Percentiles rank a stretch among this genome's conserved stretches.
phyloP scores from a whole-genome alignment of 1,140 invertebrate species.

The Pseudobourletiella spinata region DNA sequence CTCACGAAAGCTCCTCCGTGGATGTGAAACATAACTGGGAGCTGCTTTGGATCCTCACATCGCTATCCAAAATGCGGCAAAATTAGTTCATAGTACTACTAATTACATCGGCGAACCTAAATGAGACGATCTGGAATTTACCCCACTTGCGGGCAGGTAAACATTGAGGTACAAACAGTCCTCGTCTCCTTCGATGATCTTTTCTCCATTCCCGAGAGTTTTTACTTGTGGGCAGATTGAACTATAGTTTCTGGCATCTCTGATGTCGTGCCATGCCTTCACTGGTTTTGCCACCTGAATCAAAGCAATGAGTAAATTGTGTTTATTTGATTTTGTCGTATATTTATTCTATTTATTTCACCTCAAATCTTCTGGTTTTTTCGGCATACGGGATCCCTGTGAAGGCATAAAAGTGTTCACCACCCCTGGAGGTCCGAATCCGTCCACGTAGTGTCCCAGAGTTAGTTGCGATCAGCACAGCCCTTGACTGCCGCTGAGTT shows the following conservation, averaged over 20 bases:
- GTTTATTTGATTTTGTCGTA: too few relatives aligned
- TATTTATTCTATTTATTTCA: not conserved
- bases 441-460: not conserved
- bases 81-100: not conserved
- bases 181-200: not conserved
- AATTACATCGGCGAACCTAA: not conserved
- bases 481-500: too few relatives aligned
- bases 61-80: not conserved
- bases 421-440: not conserved
- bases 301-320: too few relatives aligned
- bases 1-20: not conserved
- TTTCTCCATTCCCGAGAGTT: not conserved
- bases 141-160: not conserved
- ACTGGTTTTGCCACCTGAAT: not conserved
- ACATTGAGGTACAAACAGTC: slow-evolving; percentile 8
- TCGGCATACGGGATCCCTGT: not conserved
- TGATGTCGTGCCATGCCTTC: not conserved
- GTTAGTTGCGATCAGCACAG: not conserved
- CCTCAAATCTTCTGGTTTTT: not conserved
- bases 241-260: not conserved
- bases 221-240: slow-evolving; percentile 1
- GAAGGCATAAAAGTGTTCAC: not conserved
- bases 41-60: not conserved
- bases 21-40: not conserved
- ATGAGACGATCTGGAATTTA: not conserved